Evolutionary conservation across 2,888 invertebrate species (phyloP).

Genomic region (Mimas tiliae): DNA sequence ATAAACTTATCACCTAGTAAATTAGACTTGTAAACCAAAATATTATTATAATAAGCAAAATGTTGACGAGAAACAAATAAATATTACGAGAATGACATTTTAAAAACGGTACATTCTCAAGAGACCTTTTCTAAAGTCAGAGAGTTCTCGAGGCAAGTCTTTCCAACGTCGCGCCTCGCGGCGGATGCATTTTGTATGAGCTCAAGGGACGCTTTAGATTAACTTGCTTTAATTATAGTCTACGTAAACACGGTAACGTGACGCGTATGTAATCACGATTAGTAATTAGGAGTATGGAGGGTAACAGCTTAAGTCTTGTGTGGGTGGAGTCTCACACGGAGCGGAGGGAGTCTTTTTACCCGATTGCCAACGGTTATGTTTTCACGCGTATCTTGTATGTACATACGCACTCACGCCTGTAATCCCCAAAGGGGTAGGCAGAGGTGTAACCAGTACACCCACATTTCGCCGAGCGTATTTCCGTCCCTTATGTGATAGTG

Average conservation of each 20-base stretch:
- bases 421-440: too few species aligned
- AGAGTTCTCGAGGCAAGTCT: conserved; percentile 39
- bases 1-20: too few species aligned
- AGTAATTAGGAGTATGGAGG: conserved; percentile 70
- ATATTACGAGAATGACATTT: conserved; percentile 30
- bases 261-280: conserved; percentile 77
- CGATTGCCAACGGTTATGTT: too few species aligned
- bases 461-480: too few species aligned
- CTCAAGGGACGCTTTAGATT: conserved; percentile 70
- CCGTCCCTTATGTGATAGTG: too few species aligned
- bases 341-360: conserved; percentile 31
- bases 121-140: conserved; percentile 34
- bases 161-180: conserved; percentile 36
- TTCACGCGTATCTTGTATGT: too few species aligned
- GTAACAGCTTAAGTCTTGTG: conserved; percentile 36
- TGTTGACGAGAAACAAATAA: too few species aligned
- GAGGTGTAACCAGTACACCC: too few species aligned
- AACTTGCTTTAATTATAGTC: conserved; percentile 78
- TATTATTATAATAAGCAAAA: background rate
- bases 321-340: conserved; percentile 31
- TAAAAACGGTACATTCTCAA: conserved; percentile 28
- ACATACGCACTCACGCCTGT: too few species aligned
- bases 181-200: conserved; percentile 79
- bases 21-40: background rate
- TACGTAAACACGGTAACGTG: conserved; percentile 66